phyloP scores from a whole-genome alignment of 2,113 vertebrate genomes.

The Daphoenositta chrysoptera region DNA sequence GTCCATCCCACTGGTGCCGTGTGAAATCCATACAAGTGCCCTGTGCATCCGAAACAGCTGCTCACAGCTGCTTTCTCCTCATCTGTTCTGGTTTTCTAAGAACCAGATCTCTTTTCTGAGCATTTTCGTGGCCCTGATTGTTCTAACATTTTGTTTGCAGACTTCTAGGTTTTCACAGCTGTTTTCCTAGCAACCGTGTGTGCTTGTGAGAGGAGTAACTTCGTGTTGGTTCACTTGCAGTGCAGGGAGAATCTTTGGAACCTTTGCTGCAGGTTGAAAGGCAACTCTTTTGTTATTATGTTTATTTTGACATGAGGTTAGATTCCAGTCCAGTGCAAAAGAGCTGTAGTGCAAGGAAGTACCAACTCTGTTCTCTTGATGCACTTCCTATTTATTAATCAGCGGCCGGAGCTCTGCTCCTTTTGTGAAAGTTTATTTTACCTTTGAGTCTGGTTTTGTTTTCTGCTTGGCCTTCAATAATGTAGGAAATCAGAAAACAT shows the following conservation, averaged over 20 bases:
- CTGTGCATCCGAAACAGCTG: neutral
- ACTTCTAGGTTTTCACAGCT: conserved; percentile 55
- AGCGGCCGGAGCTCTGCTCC: neutral
- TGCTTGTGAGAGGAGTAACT: neutral
- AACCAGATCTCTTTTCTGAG: neutral
- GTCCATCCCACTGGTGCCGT: neutral
- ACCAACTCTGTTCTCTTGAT: neutral
- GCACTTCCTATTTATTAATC: neutral
- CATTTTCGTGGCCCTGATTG: neutral
- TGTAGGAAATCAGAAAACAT: neutral
- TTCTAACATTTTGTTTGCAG: conserved; percentile 45
- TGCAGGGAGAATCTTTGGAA: neutral
- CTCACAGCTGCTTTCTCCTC: neutral
- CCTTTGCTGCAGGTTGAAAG: neutral
- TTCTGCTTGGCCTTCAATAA: neutral
- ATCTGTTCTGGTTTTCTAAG: neutral
- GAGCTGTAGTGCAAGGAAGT: neutral
- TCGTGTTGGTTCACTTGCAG: neutral
- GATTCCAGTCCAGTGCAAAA: neutral
- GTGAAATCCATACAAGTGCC: neutral
- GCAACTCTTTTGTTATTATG: neutral
- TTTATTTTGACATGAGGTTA: neutral
- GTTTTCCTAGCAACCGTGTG: conserved; percentile 32
- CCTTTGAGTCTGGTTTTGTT: neutral
- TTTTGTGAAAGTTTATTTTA: neutral